Percentiles rank a stretch among this genome's conserved stretches.
These are phyloP conservation scores for Phragmatobia fuliginosa DNA, from an alignment of 2,888 invertebrate genomes.

Conservation along the genomic window DNA sequence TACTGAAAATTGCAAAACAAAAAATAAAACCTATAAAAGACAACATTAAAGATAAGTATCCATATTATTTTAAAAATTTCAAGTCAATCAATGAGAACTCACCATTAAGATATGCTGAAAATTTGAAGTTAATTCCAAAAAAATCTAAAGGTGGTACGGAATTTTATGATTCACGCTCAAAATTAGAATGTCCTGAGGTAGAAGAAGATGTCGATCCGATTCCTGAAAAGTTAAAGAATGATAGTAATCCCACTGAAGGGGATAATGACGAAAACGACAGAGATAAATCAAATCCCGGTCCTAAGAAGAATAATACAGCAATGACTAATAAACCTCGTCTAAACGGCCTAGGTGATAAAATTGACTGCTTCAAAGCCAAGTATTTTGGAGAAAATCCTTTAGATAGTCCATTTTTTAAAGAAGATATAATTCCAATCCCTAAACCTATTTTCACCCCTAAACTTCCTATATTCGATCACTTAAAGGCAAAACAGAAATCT, in stretches of 20 bases:
- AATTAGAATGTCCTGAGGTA: conserved; percentile 84
- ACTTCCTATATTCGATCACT: conserved; percentile 51
- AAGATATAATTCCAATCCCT: conserved; percentile 83
- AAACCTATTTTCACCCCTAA: conserved; percentile 71
- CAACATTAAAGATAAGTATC: conserved; percentile 85
- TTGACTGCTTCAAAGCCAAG: conserved; percentile 91
- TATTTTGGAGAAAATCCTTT: conserved; percentile 92
- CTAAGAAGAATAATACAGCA: conserved; percentile 60
- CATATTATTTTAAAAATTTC: conserved; percentile 86
- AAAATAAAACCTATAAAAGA: conserved; percentile 52
- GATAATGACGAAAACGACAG: conserved; percentile 51
- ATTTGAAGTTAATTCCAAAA: conserved; percentile 87
- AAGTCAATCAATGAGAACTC: conserved; percentile 83
- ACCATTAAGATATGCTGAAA: conserved; percentile 89
- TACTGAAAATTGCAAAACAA: conserved; percentile 55
- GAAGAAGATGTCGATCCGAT: conserved; percentile 84
- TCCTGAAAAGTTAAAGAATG: conserved; percentile 80
- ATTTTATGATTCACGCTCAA: conserved; percentile 89
- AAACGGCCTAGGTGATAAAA: conserved; percentile 89
- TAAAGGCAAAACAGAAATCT: conserved; percentile 39
- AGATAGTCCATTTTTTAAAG: conserved; percentile 91
- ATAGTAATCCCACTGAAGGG: conserved; percentile 66
- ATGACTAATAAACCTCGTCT: conserved; percentile 82
- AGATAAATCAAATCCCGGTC: conserved; percentile 53
- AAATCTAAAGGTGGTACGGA: conserved; percentile 89